Percentiles rank a stretch among this genome's conserved stretches.
These are phyloP conservation scores for Philopedon plagiatum DNA, from an alignment of 2,888 invertebrate genomes.

Conservation along the genomic window DNA sequence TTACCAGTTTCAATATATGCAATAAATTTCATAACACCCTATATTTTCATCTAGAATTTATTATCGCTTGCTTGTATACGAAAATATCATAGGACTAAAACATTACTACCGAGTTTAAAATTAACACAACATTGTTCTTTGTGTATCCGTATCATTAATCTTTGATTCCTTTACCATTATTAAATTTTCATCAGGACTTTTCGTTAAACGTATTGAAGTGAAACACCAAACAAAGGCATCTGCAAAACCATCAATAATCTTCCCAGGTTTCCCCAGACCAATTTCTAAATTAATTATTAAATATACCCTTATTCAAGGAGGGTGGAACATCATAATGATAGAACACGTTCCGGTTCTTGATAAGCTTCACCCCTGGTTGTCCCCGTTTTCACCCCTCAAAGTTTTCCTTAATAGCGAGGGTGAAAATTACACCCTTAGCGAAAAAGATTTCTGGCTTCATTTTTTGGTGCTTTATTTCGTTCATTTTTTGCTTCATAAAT, in stretches of 20 bases:
- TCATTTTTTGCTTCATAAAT: not conserved
- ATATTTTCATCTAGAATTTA: too few species aligned
- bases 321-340: slow-evolving; percentile 59
- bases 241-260: slow-evolving; percentile 10
- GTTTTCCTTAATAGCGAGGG: slow-evolving; percentile 51
- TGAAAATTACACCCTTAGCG: slow-evolving; percentile 56
- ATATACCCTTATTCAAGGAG: slow-evolving; percentile 35
- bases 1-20: too few species aligned
- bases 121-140: too few species aligned
- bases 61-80: too few species aligned
- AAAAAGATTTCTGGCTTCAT: slow-evolving; percentile 50
- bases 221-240: slow-evolving; percentile 1
- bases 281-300: slow-evolving; percentile 42
- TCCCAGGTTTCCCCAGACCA: slow-evolving; percentile 28
- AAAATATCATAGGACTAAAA: too few species aligned
- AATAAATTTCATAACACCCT: too few species aligned
- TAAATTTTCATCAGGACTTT: not conserved
- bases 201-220: slow-evolving; percentile 10
- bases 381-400: slow-evolving; percentile 36
- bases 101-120: too few species aligned
- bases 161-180: too few species aligned
- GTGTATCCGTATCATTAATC: too few species aligned
- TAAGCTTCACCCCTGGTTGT: slow-evolving; percentile 57
- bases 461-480: slow-evolving; percentile 13
- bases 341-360: slow-evolving; percentile 63